Evolutionary conservation across 1,140 invertebrate species (phyloP).

Genomic region (Halictus rubicundus): DNA sequence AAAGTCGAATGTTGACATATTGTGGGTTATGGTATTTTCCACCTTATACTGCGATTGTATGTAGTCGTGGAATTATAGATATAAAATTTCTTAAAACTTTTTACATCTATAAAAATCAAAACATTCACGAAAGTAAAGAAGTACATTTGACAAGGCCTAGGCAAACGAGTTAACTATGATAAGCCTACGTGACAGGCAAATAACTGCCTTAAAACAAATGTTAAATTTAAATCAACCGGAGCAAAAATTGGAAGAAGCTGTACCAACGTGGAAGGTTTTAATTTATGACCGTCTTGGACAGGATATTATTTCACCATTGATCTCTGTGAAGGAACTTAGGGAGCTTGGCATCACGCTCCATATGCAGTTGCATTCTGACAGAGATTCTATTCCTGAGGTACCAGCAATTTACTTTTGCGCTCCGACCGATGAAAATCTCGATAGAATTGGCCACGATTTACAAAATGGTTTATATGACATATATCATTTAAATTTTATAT

Average conservation of each 20-base stretch:
- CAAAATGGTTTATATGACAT: slow-evolving; percentile 95
- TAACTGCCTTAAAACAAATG: slow-evolving; percentile 95
- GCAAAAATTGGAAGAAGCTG: slow-evolving; percentile 87
- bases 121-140: not conserved
- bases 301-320: slow-evolving; percentile 98
- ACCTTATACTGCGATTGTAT: slow-evolving; percentile 13
- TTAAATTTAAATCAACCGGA: slow-evolving; percentile 93
- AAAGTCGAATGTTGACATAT: slow-evolving; percentile 39
- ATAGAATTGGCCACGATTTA: slow-evolving; percentile 95
- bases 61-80: not conserved
- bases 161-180: slow-evolving; percentile 79
- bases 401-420: slow-evolving; percentile 99
- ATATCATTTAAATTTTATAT: slow-evolving; percentile 99
- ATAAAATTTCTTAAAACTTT: not conserved
- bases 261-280: slow-evolving; percentile 97
- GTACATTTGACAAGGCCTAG: not conserved
- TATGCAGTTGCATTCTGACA: slow-evolving; percentile 96
- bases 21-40: slow-evolving; percentile 13
- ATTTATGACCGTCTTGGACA: slow-evolving; percentile 98
- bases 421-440: slow-evolving; percentile 98
- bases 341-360: slow-evolving; percentile 98
- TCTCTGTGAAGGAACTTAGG: slow-evolving; percentile 97
- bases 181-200: slow-evolving; percentile 86
- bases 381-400: slow-evolving; percentile 98
- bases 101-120: not conserved